phyloP scores from a whole-genome alignment of 2,797 vertebrate species.

The Brachymystax lenok region DNA sequence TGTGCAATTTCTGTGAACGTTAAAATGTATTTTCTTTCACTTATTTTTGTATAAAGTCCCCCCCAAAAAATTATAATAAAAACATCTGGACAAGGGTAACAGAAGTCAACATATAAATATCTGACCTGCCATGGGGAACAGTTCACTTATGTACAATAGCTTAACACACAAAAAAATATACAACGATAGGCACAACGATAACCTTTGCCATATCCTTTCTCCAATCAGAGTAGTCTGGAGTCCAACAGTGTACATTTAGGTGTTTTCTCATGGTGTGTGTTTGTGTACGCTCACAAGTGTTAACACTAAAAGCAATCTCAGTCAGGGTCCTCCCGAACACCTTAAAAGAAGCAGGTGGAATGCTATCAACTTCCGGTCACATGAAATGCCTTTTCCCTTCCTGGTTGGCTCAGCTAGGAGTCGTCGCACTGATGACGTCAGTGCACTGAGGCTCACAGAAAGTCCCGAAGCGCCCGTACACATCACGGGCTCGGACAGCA shows the following conservation, averaged over 20 bases:
- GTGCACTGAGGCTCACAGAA: slow-evolving; percentile 99
- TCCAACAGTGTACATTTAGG: slow-evolving; percentile 12
- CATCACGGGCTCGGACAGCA: slow-evolving; percentile 94
- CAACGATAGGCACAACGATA: slow-evolving; percentile 53
- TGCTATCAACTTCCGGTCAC: slow-evolving; percentile 1
- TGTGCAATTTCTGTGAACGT: slow-evolving; percentile 67
- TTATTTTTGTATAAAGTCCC: slow-evolving; percentile 3
- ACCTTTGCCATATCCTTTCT: slow-evolving; percentile 29
- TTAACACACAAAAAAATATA: slow-evolving; percentile 69
- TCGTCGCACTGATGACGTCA: slow-evolving; percentile 86
- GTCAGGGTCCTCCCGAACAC: not conserved
- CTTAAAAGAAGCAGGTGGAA: not conserved
- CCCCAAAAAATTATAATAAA: slow-evolving; percentile 29
- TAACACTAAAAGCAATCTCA: slow-evolving; percentile 11
- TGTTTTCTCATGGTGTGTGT: not conserved
- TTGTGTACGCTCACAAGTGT: slow-evolving; percentile 26
- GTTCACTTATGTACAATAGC: slow-evolving; percentile 67
- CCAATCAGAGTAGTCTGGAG: slow-evolving; percentile 42
- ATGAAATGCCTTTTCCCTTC: not conserved
- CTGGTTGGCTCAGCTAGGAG: slow-evolving; percentile 59
- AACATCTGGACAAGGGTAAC: slow-evolving; percentile 50
- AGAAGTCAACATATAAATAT: slow-evolving; percentile 74
- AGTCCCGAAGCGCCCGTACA: slow-evolving; percentile 93
- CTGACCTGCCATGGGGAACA: slow-evolving; percentile 57
- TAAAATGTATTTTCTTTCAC: slow-evolving; percentile 7